Percentiles rank a stretch among this genome's conserved stretches.
phyloP scores from a whole-genome alignment of 2,888 invertebrate genomes.

The Leistus spinibarbis region DNA sequence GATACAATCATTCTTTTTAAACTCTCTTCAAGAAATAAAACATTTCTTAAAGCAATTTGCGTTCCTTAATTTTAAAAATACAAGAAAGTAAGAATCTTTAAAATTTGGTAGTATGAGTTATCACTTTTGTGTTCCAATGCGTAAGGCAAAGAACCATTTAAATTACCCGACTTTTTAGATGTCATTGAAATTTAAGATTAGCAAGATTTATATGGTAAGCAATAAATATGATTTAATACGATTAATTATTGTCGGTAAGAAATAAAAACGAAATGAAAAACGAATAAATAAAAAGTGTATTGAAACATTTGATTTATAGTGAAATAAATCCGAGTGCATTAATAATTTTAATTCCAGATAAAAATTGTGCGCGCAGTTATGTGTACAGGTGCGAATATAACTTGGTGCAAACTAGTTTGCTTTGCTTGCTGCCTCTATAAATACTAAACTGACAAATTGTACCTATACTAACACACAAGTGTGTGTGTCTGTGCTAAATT shows the following conservation, averaged over 20 bases:
- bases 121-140: no score
- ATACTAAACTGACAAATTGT: slow-evolving; percentile 35
- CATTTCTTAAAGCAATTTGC: no score
- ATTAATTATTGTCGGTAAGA: neutral
- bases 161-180: neutral
- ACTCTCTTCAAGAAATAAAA: no score
- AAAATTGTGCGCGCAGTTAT: neutral
- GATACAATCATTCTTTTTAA: no score
- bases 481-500: slow-evolving; percentile 17
- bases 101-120: no score
- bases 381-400: slow-evolving; percentile 28
- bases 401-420: slow-evolving; percentile 24
- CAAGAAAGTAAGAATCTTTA: no score
- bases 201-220: neutral
- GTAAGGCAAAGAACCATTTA: no score
- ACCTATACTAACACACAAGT: slow-evolving; percentile 14
- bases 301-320: neutral
- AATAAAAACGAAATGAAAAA: neutral
- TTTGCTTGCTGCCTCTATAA: slow-evolving; percentile 17
- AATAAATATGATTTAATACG: neutral
- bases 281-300: neutral
- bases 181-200: neutral
- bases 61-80: no score
- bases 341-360: neutral
- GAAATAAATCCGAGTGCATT: neutral